A percentile compares a stretch with the other conserved stretches of the same genome.
Evolutionary conservation across 2,888 invertebrate species (phyloP).

Genomic region (Oscheius sp.): DNA sequence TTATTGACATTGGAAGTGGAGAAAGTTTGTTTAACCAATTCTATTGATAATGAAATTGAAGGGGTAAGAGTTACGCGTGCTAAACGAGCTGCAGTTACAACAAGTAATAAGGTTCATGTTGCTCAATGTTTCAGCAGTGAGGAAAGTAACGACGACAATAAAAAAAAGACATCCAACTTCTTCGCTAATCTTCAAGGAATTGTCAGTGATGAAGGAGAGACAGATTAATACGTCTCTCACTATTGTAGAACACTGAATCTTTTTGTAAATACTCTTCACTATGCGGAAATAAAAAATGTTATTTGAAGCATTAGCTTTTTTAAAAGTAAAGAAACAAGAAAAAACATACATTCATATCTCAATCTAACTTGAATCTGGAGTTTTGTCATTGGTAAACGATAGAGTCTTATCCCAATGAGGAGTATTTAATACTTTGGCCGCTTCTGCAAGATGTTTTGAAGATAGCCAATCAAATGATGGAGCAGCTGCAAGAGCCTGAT

Average conservation of each 20-base stretch:
- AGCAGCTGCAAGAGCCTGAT: neutral
- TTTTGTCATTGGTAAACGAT: too few relatives aligned
- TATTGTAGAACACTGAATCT: too few relatives aligned
- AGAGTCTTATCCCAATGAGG: conserved; percentile 1
- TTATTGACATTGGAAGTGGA: conserved; percentile 26
- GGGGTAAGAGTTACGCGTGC: conserved; percentile 17
- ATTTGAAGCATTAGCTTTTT: too few relatives aligned
- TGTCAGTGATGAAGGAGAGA: conserved; percentile 14
- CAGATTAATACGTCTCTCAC: neutral
- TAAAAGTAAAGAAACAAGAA: too few relatives aligned
- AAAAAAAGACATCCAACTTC: neutral
- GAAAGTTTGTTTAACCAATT: neutral
- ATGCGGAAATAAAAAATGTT: too few relatives aligned
- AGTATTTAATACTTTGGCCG: neutral
- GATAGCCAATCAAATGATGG: neutral
- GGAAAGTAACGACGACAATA: neutral
- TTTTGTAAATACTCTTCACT: too few relatives aligned
- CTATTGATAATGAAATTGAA: neutral
- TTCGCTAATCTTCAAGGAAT: conserved; percentile 24
- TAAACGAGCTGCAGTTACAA: conserved; percentile 8
- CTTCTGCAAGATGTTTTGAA: neutral
- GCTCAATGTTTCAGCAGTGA: neutral
- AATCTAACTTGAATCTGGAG: too few relatives aligned
- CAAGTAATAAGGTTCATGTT: neutral
- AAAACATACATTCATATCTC: too few relatives aligned